A percentile compares a stretch with the other conserved stretches of the same genome.
Conservation (phyloP, 2,113 vertebrate species). For the Ranitomeya variabilis region DNA sequence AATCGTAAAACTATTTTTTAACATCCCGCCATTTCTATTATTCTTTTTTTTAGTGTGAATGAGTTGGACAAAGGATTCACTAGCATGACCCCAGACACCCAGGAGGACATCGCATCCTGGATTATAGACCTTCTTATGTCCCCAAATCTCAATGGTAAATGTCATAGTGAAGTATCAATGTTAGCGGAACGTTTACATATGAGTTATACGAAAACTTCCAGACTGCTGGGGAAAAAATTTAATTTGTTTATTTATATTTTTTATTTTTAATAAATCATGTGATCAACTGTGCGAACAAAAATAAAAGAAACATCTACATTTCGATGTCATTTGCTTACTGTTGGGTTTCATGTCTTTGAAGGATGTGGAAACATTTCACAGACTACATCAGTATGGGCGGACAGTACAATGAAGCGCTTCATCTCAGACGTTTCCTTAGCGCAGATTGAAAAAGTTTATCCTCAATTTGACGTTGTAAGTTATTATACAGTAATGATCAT, state of each 20-base stretch:
- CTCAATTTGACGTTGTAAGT: conserved; percentile 55
- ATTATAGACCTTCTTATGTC: conserved; percentile 36
- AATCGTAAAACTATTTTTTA: background rate
- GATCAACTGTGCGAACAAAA: too few relatives aligned
- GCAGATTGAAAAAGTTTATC: conserved; percentile 27
- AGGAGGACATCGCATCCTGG: conserved; percentile 52
- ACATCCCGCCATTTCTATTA: background rate
- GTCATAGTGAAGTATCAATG: background rate
- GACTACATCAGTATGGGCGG: conserved; percentile 14
- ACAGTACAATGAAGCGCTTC: conserved; percentile 45
- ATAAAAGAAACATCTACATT: background rate
- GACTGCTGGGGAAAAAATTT: background rate
- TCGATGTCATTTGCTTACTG: background rate
- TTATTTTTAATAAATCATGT: background rate
- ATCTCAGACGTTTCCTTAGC: conserved; percentile 46
- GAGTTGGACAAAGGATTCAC: background rate
- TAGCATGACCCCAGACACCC: conserved; percentile 51
- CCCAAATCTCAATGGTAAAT: background rate
- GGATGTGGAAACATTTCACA: background rate
- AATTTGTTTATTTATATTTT: background rate
- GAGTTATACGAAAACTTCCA: background rate
- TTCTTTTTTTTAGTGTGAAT: conserved; percentile 42
- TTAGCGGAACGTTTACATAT: background rate
- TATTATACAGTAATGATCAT: background rate
- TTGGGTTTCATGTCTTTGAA: background rate